Base-by-base conservation (phyloP, 2,113 vertebrate genomes). In the Amphiprion ocellaris region DNA sequence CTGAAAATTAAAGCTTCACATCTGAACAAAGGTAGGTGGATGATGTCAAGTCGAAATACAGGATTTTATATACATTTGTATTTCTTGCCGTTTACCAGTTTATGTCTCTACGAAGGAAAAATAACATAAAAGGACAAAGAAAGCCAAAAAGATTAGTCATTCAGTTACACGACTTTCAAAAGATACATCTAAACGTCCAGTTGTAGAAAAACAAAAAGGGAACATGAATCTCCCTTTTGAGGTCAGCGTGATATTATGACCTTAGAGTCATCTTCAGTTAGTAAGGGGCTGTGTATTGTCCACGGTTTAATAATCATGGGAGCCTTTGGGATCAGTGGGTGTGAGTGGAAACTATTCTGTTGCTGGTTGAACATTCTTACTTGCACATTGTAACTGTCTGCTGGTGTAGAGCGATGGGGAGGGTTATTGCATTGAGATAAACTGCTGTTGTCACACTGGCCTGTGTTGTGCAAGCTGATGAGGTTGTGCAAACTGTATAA, bases 1-100 rank as follows among this genome's bases (percentile, higher is more conserved):
- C 54, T 86, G 58, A 69, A 92, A 92, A 89, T 91, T 91, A 94
- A 93, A 94, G 92, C 93, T 91, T 90, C 82, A 91, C 84, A 82
- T 92, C 82, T 89, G 83, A 93, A 92, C 83, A 89, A 79, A 23
- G 55, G 74, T 68, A 73, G 33, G 83, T 90, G 88, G 83, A 92
- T 72, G 49, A 84, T 68, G 73, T 79, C 77, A 74, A 89, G 71
- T 86, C 89, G 79, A 89, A 92, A 93, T 84, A 85, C 66, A 88
- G 52, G 76, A 69, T 58, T 76, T 73, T 58, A 75, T 75, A 86
- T 77, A 87, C 77, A 87, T 83, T 83, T 88, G 70, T 84, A 86
- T 86, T 91, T 90, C 77, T 90, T 74, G 63, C 71, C 67, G 67
- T 87, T 77, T 72, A 77, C 62, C 83, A 79, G 63, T 71, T 81